Percentiles rank a stretch among this genome's conserved stretches.
These are phyloP conservation scores for Campopleginae sp. DNA, from an alignment of 2,888 invertebrate species.

Conservation along the genomic window DNA sequence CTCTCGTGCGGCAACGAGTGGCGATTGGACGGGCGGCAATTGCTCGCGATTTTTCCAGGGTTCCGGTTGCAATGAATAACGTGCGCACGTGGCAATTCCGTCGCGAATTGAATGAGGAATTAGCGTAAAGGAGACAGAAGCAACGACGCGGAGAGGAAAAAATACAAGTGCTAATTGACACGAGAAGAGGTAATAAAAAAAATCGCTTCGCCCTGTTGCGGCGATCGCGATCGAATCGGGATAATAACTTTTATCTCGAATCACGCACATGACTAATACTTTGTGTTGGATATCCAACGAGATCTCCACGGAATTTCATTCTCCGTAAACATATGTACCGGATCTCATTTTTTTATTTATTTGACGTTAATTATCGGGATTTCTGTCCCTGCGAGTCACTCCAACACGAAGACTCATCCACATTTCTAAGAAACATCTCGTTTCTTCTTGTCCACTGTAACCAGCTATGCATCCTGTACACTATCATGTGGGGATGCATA, in stretches of 20 bases:
- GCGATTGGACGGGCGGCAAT: neutral
- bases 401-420: slow-evolving; percentile 21
- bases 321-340: neutral
- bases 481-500: neutral
- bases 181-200: slow-evolving; percentile 38
- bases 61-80: slow-evolving; percentile 57
- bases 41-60: slow-evolving; percentile 21
- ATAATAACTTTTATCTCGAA: slow-evolving; percentile 59
- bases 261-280: slow-evolving; percentile 45
- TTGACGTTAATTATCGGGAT: neutral
- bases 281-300: neutral
- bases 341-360: neutral
- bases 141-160: slow-evolving; percentile 14
- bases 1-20: neutral
- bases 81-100: slow-evolving; percentile 28
- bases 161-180: slow-evolving; percentile 56
- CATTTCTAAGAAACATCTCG: slow-evolving; percentile 2
- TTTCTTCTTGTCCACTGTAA: neutral
- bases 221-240: slow-evolving; percentile 58
- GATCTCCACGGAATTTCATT: slow-evolving; percentile 29
- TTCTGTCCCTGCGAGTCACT: slow-evolving; percentile 22
- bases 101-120: neutral
- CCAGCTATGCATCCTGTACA: slow-evolving; percentile 10
- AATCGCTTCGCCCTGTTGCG: slow-evolving; percentile 47
- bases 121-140: neutral